Conservation (phyloP, 2,113 vertebrate genomes). For the Pachyramphus minor region DNA sequence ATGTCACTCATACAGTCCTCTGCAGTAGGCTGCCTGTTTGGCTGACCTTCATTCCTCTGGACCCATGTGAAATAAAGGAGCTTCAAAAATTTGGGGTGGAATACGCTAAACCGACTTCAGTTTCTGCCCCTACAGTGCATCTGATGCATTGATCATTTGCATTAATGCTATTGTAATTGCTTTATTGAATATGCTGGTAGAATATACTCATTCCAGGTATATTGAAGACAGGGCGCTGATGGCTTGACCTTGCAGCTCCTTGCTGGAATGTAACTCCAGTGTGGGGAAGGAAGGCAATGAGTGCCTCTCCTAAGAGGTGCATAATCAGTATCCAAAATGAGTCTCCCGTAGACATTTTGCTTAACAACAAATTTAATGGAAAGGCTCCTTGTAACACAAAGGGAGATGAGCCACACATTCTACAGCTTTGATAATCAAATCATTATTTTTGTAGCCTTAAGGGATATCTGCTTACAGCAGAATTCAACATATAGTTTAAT, state of each 20-base stretch:
- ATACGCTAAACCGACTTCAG: neutral
- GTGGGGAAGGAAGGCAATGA: neutral
- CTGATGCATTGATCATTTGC: neutral
- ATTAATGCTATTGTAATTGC: conserved; percentile 9
- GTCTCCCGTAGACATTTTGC: conserved; percentile 26
- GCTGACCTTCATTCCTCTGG: neutral
- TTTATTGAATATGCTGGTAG: conserved; percentile 15
- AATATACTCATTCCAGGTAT: neutral
- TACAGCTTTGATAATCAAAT: conserved; percentile 67
- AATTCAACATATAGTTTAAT: conserved; percentile 69
- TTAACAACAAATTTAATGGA: conserved; percentile 56
- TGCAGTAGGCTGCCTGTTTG: neutral
- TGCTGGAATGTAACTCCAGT: neutral
- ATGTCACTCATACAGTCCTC: neutral
- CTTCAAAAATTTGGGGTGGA: neutral
- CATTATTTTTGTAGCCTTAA: conserved; percentile 65
- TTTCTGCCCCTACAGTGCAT: neutral
- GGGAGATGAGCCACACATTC: conserved; percentile 32
- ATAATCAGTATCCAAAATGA: conserved; percentile 40
- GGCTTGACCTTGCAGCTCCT: conserved; percentile 16
- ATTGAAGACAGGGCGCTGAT: neutral
- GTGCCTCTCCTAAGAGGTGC: neutral
- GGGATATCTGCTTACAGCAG: conserved; percentile 53
- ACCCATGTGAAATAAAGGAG: neutral
- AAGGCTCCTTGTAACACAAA: conserved; percentile 54